These are phyloP conservation scores for Diplogasteroides magnus DNA, from an alignment of 1,140 invertebrate genomes.

Conservation along the genomic window DNA sequence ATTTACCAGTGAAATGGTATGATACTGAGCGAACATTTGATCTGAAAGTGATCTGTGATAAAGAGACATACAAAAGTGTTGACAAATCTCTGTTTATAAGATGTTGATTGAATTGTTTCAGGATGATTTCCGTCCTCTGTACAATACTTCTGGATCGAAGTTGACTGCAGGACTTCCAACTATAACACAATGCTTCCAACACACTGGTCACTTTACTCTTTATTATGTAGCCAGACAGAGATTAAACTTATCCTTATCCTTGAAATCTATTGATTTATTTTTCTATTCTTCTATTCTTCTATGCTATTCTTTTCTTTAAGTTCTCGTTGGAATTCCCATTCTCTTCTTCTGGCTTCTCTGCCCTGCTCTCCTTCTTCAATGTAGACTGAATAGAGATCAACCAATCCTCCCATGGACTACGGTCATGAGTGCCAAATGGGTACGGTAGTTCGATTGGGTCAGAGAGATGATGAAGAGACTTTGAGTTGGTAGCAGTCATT, in stretches of 20 bases:
- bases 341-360: slow-evolving; percentile 33
- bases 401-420: slow-evolving; percentile 30
- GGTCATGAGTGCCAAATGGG: slow-evolving; percentile 35
- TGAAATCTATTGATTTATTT: no score
- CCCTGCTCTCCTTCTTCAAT: slow-evolving; percentile 26
- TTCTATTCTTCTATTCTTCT: slow-evolving; percentile 22
- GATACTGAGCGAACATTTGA: no score
- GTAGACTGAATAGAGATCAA: slow-evolving; percentile 4
- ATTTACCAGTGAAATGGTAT: no score
- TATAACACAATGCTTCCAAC: slow-evolving; percentile 2
- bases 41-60: no score
- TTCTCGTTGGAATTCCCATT: slow-evolving; percentile 8
- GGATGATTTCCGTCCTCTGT: slow-evolving; percentile 19
- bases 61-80: no score
- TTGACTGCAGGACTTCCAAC: neutral
- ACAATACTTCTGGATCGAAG: neutral
- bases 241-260: no score
- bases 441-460: neutral
- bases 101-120: no score
- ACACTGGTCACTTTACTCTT: slow-evolving; percentile 24
- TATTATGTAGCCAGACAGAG: no score
- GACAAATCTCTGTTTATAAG: no score
- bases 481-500: slow-evolving; percentile 21
- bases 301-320: neutral
- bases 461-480: neutral